phyloP scores from a whole-genome alignment of 1,140 invertebrate genomes.

The Papilio polyxenes region DNA sequence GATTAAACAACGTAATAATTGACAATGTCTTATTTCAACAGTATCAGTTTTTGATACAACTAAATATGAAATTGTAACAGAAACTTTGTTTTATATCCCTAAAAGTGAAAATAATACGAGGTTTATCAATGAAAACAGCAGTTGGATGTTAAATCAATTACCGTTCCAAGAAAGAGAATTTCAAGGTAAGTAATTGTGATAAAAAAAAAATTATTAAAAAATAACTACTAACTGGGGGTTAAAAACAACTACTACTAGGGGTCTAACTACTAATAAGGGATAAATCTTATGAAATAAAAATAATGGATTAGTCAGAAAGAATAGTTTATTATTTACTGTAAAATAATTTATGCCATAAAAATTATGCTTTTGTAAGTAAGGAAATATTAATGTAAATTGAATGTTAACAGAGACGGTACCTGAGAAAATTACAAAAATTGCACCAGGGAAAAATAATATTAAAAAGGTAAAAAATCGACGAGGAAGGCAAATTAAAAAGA shows the following conservation, averaged over 20 bases:
- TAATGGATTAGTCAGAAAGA: too few species aligned
- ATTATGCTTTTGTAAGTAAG: background rate
- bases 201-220: too few species aligned
- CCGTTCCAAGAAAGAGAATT: conserved; percentile 51
- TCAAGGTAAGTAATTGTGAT: conserved; percentile 47
- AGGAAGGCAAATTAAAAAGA: conserved; percentile 50
- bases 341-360: too few species aligned
- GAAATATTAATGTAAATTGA: background rate
- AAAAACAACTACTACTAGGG: too few species aligned
- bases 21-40: conserved; percentile 60
- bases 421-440: conserved; percentile 27
- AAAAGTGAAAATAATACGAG: conserved; percentile 45
- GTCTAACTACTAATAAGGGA: too few species aligned
- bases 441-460: conserved; percentile 39
- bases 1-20: conserved; percentile 27
- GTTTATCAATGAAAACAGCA: conserved; percentile 44
- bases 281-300: too few species aligned
- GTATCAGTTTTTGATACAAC: conserved; percentile 58
- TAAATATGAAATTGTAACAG: conserved; percentile 62
- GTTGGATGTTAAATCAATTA: conserved; percentile 54
- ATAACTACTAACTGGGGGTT: too few species aligned
- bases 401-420: conserved; percentile 36
- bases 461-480: conserved; percentile 40
- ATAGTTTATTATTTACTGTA: too few species aligned
- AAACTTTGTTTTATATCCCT: conserved; percentile 56